Conservation (phyloP, 1,140 invertebrate species). For the Penaeus vannamei region DNA sequence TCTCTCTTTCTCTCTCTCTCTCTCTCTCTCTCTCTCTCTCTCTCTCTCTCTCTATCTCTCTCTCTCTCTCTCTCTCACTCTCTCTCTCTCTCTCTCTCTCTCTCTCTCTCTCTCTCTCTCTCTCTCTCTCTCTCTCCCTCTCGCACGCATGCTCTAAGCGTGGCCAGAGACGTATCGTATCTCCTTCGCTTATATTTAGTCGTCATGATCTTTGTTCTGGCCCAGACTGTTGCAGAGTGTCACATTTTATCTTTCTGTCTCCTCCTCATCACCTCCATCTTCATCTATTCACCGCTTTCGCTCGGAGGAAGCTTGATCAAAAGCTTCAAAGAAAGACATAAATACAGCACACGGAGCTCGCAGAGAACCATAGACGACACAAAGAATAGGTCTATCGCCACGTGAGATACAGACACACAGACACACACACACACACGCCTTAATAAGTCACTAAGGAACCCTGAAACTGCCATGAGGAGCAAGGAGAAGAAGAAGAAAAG, state of each 20-base stretch:
- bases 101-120: slow-evolving; percentile 22
- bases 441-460: too few species aligned
- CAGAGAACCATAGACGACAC: too few species aligned
- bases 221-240: not conserved
- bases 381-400: too few species aligned
- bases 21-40: slow-evolving; percentile 24
- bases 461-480: too few species aligned
- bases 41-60: slow-evolving; percentile 32
- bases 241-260: slow-evolving; percentile 17
- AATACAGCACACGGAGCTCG: too few species aligned
- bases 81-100: slow-evolving; percentile 32
- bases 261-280: not conserved
- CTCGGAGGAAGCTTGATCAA: too few species aligned
- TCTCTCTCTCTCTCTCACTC: slow-evolving; percentile 34
- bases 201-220: too few species aligned
- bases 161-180: not conserved
- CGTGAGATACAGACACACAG: too few species aligned
- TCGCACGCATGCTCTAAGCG: not conserved
- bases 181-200: not conserved
- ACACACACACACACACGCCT: too few species aligned
- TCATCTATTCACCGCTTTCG: not conserved
- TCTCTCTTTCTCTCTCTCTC: slow-evolving; percentile 29
- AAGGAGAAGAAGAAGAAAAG: too few species aligned
- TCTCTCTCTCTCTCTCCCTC: not conserved
- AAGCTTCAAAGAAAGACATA: too few species aligned